Evolutionary conservation across 2,113 vertebrate species (phyloP).

Genomic region (Brevimyrus niger): DNA sequence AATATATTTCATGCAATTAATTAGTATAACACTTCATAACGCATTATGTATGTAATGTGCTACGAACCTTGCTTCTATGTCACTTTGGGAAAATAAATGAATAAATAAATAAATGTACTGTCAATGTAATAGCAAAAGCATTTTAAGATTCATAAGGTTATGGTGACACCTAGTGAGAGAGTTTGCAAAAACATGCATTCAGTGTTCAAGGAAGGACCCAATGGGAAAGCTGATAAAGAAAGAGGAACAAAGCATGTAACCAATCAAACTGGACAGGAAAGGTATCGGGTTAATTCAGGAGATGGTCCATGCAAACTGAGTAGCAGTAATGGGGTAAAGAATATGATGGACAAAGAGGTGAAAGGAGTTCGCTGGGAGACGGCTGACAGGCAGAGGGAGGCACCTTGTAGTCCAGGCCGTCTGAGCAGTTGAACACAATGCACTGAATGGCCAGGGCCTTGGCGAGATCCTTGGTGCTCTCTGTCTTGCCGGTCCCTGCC

Average conservation of each 20-base stretch:
- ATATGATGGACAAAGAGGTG: neutral
- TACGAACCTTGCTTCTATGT: neutral
- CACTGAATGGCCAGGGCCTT: slow-evolving; percentile 82
- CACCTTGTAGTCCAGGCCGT: slow-evolving; percentile 84
- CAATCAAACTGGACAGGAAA: neutral
- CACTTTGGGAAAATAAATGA: neutral
- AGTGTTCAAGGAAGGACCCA: neutral
- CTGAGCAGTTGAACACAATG: slow-evolving; percentile 85
- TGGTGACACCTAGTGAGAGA: slow-evolving; percentile 47
- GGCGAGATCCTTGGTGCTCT: slow-evolving; percentile 80
- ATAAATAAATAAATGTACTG: neutral
- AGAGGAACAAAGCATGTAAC: neutral
- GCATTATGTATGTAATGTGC: neutral
- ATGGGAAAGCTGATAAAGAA: neutral
- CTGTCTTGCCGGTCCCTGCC: slow-evolving; percentile 81
- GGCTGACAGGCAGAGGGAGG: neutral
- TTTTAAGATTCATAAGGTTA: slow-evolving; percentile 17
- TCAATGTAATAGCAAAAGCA: neutral
- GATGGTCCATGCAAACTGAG: neutral
- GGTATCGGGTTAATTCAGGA: neutral
- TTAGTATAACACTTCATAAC: neutral
- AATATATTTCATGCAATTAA: neutral
- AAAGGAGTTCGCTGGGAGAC: neutral
- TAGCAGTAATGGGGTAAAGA: neutral
- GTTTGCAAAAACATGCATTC: neutral